phyloP scores from a whole-genome alignment of 2,888 invertebrate species.

The Ormyrus labotus region DNA sequence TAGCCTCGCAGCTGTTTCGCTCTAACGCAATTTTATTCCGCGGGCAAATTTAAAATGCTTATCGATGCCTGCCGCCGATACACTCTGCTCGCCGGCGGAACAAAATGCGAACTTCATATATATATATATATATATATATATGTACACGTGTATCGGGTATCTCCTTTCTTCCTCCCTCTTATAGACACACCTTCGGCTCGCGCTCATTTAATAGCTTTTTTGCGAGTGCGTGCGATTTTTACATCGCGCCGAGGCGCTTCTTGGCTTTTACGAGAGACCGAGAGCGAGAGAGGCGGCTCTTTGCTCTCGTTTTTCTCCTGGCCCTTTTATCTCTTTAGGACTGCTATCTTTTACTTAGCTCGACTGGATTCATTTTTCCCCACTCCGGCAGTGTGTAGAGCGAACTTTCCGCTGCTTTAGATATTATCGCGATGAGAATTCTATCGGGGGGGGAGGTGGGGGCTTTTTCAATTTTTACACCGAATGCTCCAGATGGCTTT shows the following conservation, averaged over 20 bases:
- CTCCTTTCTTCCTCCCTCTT: background rate
- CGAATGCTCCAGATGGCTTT: background rate
- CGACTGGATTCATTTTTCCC: background rate
- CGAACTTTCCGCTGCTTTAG: background rate
- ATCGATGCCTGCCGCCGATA: conserved; percentile 17
- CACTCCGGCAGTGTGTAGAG: background rate
- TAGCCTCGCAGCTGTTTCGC: conserved; percentile 56
- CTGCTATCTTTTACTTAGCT: background rate
- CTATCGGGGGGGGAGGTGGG: background rate
- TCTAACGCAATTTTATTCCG: too few species aligned
- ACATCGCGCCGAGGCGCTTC: background rate
- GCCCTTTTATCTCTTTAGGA: background rate
- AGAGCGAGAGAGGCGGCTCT: background rate
- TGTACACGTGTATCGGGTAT: background rate
- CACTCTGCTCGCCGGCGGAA: conserved; percentile 17
- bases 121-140: background rate
- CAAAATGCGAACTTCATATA: background rate
- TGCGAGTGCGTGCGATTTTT: conserved; percentile 6
- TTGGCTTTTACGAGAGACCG: background rate
- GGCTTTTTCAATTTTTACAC: conserved; percentile 23
- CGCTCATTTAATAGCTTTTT: conserved; percentile 12
- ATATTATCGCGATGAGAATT: background rate
- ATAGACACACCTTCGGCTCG: background rate
- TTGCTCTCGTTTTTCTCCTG: background rate
- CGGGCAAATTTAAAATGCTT: background rate